A percentile compares a stretch with the other conserved stretches of the same genome.
Evolutionary conservation across 1,140 invertebrate genomes (phyloP).

Genomic region (Zaprionus africanus): DNA sequence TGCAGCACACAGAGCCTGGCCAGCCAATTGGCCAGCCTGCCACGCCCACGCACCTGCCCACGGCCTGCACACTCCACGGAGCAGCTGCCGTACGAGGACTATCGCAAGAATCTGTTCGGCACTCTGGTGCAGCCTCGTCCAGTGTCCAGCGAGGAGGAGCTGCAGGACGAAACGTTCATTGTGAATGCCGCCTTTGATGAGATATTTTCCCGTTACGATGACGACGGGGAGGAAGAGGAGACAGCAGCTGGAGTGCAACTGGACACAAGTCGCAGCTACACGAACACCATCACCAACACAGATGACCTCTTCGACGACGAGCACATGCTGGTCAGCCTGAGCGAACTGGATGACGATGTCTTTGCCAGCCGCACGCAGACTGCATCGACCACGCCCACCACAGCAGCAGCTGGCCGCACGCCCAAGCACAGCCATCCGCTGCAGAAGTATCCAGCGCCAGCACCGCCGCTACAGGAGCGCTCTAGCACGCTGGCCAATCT

Average conservation of each 20-base stretch:
- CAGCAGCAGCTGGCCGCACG: conserved; percentile 50
- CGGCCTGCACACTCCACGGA: conserved; percentile 42
- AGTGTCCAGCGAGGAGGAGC: conserved; percentile 52
- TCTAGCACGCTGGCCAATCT: conserved; percentile 73
- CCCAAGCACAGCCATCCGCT: conserved; percentile 66
- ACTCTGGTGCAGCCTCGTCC: conserved; percentile 39
- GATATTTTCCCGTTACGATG: conserved; percentile 74
- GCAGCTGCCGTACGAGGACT: conserved; percentile 70
- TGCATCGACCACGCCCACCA: conserved; percentile 61
- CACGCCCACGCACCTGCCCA: conserved; percentile 1
- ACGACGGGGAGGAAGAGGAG: conserved; percentile 54
- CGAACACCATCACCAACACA: conserved; percentile 58
- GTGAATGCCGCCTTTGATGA: conserved; percentile 82
- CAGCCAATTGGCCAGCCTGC: conserved; percentile 44
- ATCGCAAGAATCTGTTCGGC: conserved; percentile 82
- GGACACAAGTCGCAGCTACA: conserved; percentile 29
- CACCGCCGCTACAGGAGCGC: conserved; percentile 61
- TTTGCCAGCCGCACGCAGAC: conserved; percentile 64
- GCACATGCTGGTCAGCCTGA: conserved; percentile 75
- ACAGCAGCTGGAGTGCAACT: not conserved
- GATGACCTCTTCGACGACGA: conserved; percentile 71
- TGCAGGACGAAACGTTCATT: conserved; percentile 70
- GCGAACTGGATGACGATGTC: conserved; percentile 75
- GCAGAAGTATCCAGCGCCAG: conserved; percentile 62
- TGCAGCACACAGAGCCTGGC: conserved; percentile 70